A percentile compares a stretch with the other conserved stretches of the same genome.
Conservation (phyloP, 2,888 invertebrate species). For the Dolichomitus sp. region DNA sequence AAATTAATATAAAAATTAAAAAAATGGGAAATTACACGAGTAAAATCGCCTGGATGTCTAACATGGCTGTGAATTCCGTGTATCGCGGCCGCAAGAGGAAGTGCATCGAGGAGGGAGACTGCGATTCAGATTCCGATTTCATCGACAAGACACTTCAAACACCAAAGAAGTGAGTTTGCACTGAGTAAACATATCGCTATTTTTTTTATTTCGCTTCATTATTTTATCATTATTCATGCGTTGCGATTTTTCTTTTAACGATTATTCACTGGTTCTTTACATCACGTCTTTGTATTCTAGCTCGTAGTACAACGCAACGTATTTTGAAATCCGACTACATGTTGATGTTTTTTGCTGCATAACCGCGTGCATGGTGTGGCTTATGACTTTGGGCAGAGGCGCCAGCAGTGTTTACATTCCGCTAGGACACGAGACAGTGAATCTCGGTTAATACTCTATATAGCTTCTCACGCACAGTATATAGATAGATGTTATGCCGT, state of each 20-base stretch:
- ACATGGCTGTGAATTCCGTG: conserved; percentile 82
- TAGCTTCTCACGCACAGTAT: neutral
- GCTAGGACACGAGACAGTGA: neutral
- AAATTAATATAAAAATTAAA: neutral
- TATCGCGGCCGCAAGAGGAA: conserved; percentile 87
- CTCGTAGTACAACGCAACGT: neutral
- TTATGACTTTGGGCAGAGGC: neutral
- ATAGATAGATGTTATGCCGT: neutral
- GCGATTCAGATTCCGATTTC: conserved; percentile 87
- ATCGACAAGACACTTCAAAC: conserved; percentile 88
- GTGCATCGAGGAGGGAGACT: conserved; percentile 87
- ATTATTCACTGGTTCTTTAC: neutral
- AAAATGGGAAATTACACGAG: conserved; percentile 83
- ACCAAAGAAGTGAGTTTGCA: conserved; percentile 88
- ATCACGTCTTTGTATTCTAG: neutral
- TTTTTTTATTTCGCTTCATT: neutral
- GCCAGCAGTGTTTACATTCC: neutral
- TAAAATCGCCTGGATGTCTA: conserved; percentile 82
- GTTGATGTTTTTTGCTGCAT: neutral
- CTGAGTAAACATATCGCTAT: neutral
- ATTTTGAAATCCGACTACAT: neutral
- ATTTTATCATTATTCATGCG: neutral
- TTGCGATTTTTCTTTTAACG: neutral
- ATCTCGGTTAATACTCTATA: neutral
- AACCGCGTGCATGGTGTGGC: neutral